phyloP scores from a whole-genome alignment of 37 sponge, comb jelly and placozoan species.

The Aplysina aerophoba region DNA sequence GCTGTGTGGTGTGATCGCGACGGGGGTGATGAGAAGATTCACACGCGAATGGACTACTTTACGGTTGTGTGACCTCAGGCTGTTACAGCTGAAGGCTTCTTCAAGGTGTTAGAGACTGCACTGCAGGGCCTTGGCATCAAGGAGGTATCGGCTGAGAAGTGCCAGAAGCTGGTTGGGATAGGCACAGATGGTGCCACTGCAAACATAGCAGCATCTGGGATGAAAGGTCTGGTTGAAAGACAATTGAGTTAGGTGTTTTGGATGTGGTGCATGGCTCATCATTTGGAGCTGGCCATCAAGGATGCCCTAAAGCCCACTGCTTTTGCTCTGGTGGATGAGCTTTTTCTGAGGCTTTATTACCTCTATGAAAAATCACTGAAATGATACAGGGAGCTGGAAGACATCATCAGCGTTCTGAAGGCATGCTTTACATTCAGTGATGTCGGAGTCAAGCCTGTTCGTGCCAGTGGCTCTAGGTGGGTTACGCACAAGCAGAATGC shows the following conservation, averaged over 20 bases:
- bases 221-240: constrained; percentile 70
- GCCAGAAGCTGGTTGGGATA: constrained; percentile 56
- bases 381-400: constrained; percentile 47
- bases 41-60: constrained; percentile 57
- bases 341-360: constrained; percentile 60
- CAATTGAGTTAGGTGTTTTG: constrained; percentile 69
- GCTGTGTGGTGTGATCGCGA: constrained; percentile 61
- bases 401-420: constrained; percentile 50
- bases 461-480: constrained; percentile 61
- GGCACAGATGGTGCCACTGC: constrained; percentile 51
- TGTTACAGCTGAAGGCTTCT: constrained; percentile 59
- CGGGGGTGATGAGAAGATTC: constrained; percentile 46
- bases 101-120: constrained; percentile 33
- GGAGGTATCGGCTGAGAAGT: constrained; percentile 32
- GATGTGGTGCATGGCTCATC: constrained; percentile 82
- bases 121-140: constrained; percentile 44
- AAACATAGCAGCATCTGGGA: constrained; percentile 47
- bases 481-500: constrained; percentile 64
- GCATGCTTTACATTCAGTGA: constrained; percentile 37
- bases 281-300: constrained; percentile 61
- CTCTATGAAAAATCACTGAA: constrained; percentile 67
- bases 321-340: constrained; percentile 59
- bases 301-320: constrained; percentile 69
- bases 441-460: constrained; percentile 45
- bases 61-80: constrained; percentile 49